Evolutionary conservation across 2,797 vertebrate species (phyloP).

Genomic region (Australoheros facetus): DNA sequence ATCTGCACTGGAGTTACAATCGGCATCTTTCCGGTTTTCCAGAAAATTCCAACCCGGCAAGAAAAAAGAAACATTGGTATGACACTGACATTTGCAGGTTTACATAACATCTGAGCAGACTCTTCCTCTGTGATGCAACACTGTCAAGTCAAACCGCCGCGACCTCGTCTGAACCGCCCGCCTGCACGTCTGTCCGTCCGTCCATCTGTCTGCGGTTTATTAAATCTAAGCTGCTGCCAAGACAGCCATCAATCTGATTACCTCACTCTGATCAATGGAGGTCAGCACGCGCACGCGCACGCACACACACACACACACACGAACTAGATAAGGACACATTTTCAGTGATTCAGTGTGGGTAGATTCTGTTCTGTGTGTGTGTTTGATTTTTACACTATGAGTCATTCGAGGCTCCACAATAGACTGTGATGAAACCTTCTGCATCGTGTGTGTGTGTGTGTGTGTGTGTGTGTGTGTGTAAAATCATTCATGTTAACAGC

Average conservation of each 20-base stretch:
- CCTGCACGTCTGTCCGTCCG: background rate
- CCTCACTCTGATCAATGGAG: slow-evolving; percentile 42
- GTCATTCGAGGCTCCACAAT: slow-evolving; percentile 10
- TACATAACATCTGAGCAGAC: background rate
- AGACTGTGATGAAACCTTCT: slow-evolving; percentile 4
- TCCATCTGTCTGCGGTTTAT: slow-evolving; percentile 33
- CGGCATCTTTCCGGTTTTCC: background rate
- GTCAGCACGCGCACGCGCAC: background rate
- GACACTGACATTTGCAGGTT: background rate
- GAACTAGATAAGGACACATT: slow-evolving; percentile 9
- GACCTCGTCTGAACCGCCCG: slow-evolving; percentile 22
- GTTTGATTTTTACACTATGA: slow-evolving; percentile 10
- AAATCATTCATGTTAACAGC: slow-evolving; percentile 13
- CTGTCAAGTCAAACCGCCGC: background rate
- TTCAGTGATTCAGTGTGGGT: slow-evolving; percentile 36
- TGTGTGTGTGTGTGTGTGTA: background rate
- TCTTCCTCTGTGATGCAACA: background rate
- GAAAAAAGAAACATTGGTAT: background rate
- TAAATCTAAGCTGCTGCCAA: slow-evolving; percentile 44
- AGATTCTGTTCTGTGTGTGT: slow-evolving; percentile 22
- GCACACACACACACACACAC: slow-evolving; percentile 7
- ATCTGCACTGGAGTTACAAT: background rate
- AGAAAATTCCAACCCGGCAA: background rate
- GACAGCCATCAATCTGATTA: slow-evolving; percentile 51
- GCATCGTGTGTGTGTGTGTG: background rate